Percentiles rank a stretch among this genome's conserved stretches.
These are phyloP conservation scores for Vicugna pacos DNA, from an alignment of 2,113 vertebrate species.

Conservation along the genomic window DNA sequence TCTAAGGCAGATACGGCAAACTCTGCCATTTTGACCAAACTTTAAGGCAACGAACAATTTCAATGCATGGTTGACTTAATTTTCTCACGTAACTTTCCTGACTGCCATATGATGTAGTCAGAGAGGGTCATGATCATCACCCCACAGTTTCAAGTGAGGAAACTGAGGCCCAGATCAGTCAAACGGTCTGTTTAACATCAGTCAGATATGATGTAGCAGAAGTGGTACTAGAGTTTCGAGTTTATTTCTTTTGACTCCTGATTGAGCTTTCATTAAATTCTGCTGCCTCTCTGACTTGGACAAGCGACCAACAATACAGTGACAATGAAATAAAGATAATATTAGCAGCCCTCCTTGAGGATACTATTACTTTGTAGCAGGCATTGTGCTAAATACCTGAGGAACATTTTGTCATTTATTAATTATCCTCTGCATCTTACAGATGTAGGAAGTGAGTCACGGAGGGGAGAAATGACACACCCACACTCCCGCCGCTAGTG, in stretches of 20 bases:
- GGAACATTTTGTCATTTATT: neutral
- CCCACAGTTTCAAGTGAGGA: neutral
- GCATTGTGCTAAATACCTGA: neutral
- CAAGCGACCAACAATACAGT: neutral
- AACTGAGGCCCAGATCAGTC: neutral
- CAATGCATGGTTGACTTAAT: neutral
- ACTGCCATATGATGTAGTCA: neutral
- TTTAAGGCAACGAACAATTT: neutral
- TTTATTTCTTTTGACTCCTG: neutral
- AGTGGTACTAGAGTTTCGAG: neutral
- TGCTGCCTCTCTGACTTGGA: neutral
- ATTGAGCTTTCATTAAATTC: neutral
- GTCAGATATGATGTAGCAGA: neutral
- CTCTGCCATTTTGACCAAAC: neutral
- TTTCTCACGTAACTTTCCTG: neutral
- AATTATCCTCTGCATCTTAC: neutral
- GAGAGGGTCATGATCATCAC: neutral
- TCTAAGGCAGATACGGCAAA: neutral
- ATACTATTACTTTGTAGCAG: neutral
- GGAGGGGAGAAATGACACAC: neutral
- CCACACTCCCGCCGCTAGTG: neutral
- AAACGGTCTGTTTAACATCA: neutral
- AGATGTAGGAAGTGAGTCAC: neutral
- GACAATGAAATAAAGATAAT: neutral
- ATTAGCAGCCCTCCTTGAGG: neutral